Evolutionary conservation across 1,140 invertebrate genomes (phyloP).

Genomic region (Mylabris phalerata): DNA sequence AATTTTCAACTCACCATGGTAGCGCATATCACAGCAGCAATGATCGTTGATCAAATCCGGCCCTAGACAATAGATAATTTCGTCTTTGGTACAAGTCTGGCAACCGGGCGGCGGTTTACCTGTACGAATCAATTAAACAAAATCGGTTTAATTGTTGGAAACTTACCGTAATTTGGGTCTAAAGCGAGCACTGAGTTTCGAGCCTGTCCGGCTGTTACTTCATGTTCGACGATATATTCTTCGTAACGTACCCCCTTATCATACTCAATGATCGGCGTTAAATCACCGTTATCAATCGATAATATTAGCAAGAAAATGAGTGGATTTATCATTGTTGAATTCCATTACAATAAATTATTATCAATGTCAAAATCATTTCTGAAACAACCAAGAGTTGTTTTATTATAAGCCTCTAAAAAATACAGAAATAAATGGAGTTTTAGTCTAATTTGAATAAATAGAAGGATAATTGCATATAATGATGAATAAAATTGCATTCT

Average conservation of each 20-base stretch:
- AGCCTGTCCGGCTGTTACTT: slow-evolving; percentile 46
- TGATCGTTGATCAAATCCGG: slow-evolving; percentile 59
- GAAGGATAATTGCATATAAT: too few relatives aligned
- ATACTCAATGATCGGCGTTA: slow-evolving; percentile 22
- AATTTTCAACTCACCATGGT: slow-evolving; percentile 38
- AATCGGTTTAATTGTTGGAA: not conserved
- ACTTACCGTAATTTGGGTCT: slow-evolving; percentile 32
- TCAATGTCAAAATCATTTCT: too few relatives aligned
- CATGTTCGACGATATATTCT: slow-evolving; percentile 51
- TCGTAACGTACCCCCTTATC: slow-evolving; percentile 42
- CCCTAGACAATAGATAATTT: slow-evolving; percentile 58
- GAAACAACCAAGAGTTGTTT: too few relatives aligned
- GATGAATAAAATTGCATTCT: too few relatives aligned
- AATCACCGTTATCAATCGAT: slow-evolving; percentile 37
- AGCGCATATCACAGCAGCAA: slow-evolving; percentile 61
- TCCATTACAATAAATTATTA: too few relatives aligned
- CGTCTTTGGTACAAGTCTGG: slow-evolving; percentile 52
- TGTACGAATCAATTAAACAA: slow-evolving; percentile 31
- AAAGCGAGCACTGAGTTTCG: slow-evolving; percentile 40
- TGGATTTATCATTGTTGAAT: not conserved
- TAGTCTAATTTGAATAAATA: too few relatives aligned
- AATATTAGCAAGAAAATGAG: not conserved
- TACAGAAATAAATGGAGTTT: too few relatives aligned
- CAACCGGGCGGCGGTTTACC: slow-evolving; percentile 52
- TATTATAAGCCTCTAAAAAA: too few relatives aligned